Base-by-base conservation (phyloP, 2,888 invertebrate genomes). In the Spicauda simplicius region DNA sequence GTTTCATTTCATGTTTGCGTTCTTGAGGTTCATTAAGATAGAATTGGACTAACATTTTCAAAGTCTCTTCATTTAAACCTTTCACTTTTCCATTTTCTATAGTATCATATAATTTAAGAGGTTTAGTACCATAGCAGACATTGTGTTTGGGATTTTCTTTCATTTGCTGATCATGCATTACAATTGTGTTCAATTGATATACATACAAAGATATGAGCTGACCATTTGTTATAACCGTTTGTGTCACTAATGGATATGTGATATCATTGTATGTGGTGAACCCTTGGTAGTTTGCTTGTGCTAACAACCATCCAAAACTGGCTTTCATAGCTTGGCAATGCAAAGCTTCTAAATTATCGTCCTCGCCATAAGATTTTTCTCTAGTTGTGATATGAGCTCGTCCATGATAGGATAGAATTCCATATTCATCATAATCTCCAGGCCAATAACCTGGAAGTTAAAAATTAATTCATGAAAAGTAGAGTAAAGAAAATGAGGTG, bases 251-350 rank as follows among this genome's bases (percentile, higher is more conserved):
- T 0, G 99, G 99, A 84, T 98, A 98, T 0, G 97, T 98, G 18
- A 99, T 77, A 74, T 99, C 99, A 76, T 97, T 97, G 82, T 95
- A 97, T 16, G 97, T 97, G 45, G 97, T 97, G 85, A 99, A 99
- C 20, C 99, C 98, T 86, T 97, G 95, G 83, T 96, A 96, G 82
- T 95, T 96, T 2, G 98, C 97, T 87, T 97, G 97, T 0, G 96
- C 95, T 70, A 96, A 85, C 0, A 97, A 88, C 96, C 97, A 97
- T 0, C 95, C 95, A 82, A 96, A 99, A 52, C 97, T 97, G 1
- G 96, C 94, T 71, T 96, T 94, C 71, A 99, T 94, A 2, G 96
- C 98, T 87, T 96, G 96, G 12, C 95, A 94, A 79, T 96, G 95
- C 16, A 97, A 75, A 3, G 96, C 95, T 75, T 97, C 96, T 71